A percentile compares a stretch with the other conserved stretches of the same genome.
These are phyloP conservation scores for Unio pictorum DNA, from an alignment of 2,888 invertebrate genomes.

Conservation along the genomic window DNA sequence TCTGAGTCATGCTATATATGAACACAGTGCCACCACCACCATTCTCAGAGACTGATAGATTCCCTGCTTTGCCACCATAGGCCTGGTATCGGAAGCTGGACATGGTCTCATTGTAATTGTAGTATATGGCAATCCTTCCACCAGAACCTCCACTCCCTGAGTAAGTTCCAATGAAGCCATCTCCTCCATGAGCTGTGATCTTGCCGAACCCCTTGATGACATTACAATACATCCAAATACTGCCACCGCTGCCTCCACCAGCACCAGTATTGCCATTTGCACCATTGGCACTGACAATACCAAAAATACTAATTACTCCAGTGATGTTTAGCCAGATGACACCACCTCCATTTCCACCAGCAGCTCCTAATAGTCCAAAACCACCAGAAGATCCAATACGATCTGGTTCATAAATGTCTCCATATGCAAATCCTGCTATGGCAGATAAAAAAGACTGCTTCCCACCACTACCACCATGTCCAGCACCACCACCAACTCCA, in stretches of 20 bases:
- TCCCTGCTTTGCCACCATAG: slow-evolving; percentile 41
- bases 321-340: slow-evolving; percentile 59
- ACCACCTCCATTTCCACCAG: slow-evolving; percentile 54
- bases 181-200: slow-evolving; percentile 53
- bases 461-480: slow-evolving; percentile 57
- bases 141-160: slow-evolving; percentile 57
- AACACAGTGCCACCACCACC: slow-evolving; percentile 56
- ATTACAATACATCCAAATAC: slow-evolving; percentile 54
- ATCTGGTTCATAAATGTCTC: slow-evolving; percentile 54
- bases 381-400: slow-evolving; percentile 55
- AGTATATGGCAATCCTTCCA: slow-evolving; percentile 56
- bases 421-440: slow-evolving; percentile 50
- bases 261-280: slow-evolving; percentile 27
- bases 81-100: slow-evolving; percentile 47
- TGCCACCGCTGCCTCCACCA: slow-evolving; percentile 59
- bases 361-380: slow-evolving; percentile 17
- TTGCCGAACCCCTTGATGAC: slow-evolving; percentile 53
- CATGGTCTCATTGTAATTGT: slow-evolving; percentile 53
- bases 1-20: slow-evolving; percentile 45
- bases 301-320: slow-evolving; percentile 51
- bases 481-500: slow-evolving; percentile 40
- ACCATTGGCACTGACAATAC: slow-evolving; percentile 52
- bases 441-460: slow-evolving; percentile 19
- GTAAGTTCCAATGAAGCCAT: slow-evolving; percentile 19
- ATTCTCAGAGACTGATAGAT: slow-evolving; percentile 29